Conservation (phyloP, 2,113 vertebrate genomes). For the Pachypanchax playfairii region DNA sequence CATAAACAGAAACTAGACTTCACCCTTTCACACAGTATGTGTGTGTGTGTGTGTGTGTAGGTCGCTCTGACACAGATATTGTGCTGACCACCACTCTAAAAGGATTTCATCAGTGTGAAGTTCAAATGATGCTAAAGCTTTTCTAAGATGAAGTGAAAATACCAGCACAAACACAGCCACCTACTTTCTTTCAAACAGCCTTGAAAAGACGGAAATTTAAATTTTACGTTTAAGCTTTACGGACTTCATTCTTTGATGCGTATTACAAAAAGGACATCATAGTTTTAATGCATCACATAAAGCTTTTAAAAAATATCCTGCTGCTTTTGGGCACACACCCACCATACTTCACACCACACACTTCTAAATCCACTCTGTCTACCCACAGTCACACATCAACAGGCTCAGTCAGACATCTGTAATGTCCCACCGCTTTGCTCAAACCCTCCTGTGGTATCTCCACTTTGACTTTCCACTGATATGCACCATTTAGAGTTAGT, state of each 20-base stretch:
- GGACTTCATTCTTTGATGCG: no score
- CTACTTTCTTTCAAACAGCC: no score
- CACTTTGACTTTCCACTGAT: slow-evolving; percentile 52
- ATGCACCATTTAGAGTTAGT: slow-evolving; percentile 33
- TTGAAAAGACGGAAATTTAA: no score
- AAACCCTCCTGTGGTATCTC: slow-evolving; percentile 56
- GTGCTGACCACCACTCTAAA: neutral
- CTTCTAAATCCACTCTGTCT: slow-evolving; percentile 49
- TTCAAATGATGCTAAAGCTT: neutral
- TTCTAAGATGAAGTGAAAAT: slow-evolving; percentile 1
- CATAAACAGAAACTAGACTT: neutral
- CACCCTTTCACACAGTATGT: neutral
- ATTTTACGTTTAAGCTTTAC: no score
- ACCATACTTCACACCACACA: slow-evolving; percentile 41
- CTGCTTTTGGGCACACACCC: slow-evolving; percentile 41
- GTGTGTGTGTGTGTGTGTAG: neutral
- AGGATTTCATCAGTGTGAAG: slow-evolving; percentile 9
- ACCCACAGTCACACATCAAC: slow-evolving; percentile 67
- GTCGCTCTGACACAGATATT: slow-evolving; percentile 17
- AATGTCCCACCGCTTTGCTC: slow-evolving; percentile 51
- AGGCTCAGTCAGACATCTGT: slow-evolving; percentile 65
- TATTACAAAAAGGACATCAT: neutral
- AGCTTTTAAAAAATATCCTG: slow-evolving; percentile 43
- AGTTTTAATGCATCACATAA: neutral
- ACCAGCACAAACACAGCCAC: slow-evolving; percentile 1